Evolutionary conservation across 2,888 invertebrate genomes (phyloP).

Genomic region (Eupithecia subfuscata): DNA sequence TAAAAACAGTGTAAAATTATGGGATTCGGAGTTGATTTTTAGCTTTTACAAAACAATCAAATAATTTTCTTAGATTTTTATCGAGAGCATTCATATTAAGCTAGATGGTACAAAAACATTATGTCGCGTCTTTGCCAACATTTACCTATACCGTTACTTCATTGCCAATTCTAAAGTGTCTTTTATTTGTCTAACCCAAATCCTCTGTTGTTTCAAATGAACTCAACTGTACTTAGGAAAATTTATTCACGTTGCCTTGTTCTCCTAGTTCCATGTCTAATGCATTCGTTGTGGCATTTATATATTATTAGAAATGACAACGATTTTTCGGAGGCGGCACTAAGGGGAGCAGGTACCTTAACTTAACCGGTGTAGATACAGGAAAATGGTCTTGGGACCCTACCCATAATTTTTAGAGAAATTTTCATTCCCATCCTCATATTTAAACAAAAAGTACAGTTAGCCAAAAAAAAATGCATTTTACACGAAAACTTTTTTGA

Average conservation of each 20-base stretch:
- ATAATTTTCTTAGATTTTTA: background rate
- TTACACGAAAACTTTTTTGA: no score
- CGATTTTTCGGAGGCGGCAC: no score
- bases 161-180: background rate
- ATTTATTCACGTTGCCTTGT: background rate
- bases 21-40: no score
- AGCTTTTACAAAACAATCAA: no score
- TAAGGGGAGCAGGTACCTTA: no score
- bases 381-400: no score
- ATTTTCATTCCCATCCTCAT: no score
- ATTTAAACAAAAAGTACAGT: no score
- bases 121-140: background rate
- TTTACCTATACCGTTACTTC: background rate
- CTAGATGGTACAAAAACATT: background rate
- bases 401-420: no score
- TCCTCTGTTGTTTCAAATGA: background rate
- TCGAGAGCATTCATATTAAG: background rate
- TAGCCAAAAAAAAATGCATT: no score
- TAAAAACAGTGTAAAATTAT: no score
- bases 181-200: background rate
- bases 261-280: background rate
- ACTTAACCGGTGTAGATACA: no score
- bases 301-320: background rate
- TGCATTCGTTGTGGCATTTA: background rate
- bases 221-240: conserved; percentile 2